These are phyloP conservation scores for Lingula anatina DNA, from an alignment of 2,888 invertebrate genomes.

Conservation along the genomic window DNA sequence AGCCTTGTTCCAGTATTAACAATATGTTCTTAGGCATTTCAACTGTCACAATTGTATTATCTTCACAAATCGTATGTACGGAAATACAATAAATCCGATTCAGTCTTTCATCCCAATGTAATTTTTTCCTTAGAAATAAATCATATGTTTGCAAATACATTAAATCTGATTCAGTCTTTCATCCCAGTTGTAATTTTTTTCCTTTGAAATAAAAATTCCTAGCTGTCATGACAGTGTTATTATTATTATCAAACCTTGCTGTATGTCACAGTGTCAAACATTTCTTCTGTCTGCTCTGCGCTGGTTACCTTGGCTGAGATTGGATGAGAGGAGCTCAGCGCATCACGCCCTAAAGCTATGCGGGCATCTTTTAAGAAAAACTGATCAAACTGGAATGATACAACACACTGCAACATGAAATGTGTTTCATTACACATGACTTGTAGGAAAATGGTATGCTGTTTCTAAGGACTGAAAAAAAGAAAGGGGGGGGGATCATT, in stretches of 20 bases:
- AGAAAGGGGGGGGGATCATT: too few species aligned
- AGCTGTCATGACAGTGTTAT: background rate
- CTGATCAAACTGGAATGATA: conserved; percentile 35
- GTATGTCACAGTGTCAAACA: conserved; percentile 88
- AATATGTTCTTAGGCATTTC: too few species aligned
- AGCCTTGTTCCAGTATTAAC: too few species aligned
- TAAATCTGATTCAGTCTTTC: too few species aligned
- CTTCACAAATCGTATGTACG: background rate
- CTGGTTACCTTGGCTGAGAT: conserved; percentile 81
- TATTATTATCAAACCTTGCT: conserved; percentile 63
- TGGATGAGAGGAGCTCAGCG: conserved; percentile 80
- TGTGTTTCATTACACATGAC: background rate
- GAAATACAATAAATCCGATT: background rate
- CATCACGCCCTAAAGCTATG: conserved; percentile 68
- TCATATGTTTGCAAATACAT: background rate
- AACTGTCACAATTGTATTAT: too few species aligned
- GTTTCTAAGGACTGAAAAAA: too few species aligned
- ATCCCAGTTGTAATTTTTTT: too few species aligned
- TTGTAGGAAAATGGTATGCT: background rate
- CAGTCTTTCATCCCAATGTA: too few species aligned
- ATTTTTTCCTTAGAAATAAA: background rate
- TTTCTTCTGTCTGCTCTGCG: conserved; percentile 84
- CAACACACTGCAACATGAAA: too few species aligned
- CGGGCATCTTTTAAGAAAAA: conserved; percentile 25
- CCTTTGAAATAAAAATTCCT: too few species aligned